phyloP scores from a whole-genome alignment of 2,888 invertebrate species.

The Patella ulyssiponensis region DNA sequence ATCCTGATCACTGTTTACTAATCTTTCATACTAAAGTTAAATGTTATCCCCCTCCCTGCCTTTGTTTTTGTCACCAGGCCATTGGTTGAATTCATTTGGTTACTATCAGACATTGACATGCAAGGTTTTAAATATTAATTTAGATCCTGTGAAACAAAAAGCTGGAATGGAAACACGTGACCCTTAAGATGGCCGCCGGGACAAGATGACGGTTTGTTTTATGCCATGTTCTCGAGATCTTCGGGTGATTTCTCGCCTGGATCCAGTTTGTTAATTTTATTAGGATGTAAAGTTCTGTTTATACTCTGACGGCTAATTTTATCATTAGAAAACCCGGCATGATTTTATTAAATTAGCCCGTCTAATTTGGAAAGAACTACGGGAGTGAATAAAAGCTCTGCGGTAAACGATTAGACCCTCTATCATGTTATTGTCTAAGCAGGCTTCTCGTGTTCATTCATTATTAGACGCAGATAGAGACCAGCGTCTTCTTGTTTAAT shows the following conservation, averaged over 20 bases:
- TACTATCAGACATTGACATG: too few relatives aligned
- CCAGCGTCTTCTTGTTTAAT: background rate
- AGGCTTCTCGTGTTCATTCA: background rate
- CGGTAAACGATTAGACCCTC: background rate
- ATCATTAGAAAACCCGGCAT: slow-evolving; percentile 9
- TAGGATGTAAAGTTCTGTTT: slow-evolving; percentile 12
- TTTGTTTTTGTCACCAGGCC: too few relatives aligned
- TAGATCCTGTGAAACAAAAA: too few relatives aligned
- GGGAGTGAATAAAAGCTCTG: slow-evolving; percentile 7
- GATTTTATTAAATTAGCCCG: slow-evolving; percentile 5
- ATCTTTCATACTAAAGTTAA: too few relatives aligned
- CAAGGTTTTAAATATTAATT: too few relatives aligned
- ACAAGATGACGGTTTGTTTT: slow-evolving; percentile 1
- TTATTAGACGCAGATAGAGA: background rate
- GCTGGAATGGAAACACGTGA: too few relatives aligned
- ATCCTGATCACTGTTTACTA: too few relatives aligned
- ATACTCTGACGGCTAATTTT: slow-evolving; percentile 5
- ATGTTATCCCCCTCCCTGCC: too few relatives aligned
- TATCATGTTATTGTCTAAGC: slow-evolving; percentile 8
- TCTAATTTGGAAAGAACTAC: slow-evolving; percentile 8
- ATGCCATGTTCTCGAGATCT: background rate
- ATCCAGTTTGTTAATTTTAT: slow-evolving; percentile 11
- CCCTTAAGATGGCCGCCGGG: too few relatives aligned
- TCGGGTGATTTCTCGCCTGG: slow-evolving; percentile 7
- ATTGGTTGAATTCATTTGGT: too few relatives aligned